Evolutionary conservation across 1,140 invertebrate genomes (phyloP).

Genomic region (Wiebesia pumilae): DNA sequence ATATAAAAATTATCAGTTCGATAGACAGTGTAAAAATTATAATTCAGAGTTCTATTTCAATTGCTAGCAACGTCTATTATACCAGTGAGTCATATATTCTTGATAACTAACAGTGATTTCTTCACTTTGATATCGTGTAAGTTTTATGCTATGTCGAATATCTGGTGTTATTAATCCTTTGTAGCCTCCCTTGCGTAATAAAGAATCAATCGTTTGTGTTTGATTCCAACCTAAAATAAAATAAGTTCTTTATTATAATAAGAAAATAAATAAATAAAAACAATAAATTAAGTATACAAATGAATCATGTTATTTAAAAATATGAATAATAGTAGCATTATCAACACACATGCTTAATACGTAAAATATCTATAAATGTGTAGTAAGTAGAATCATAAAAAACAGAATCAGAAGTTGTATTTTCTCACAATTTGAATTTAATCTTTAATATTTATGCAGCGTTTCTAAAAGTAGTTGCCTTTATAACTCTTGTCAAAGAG

Average conservation of each 20-base stretch:
- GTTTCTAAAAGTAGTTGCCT: too few species aligned
- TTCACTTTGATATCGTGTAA: slow-evolving; percentile 96
- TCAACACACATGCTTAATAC: too few species aligned
- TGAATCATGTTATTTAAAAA: too few species aligned
- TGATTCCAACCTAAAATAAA: slow-evolving; percentile 92
- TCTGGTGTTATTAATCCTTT: slow-evolving; percentile 93
- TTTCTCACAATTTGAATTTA: too few species aligned
- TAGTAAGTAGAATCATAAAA: too few species aligned
- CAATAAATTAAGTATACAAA: too few species aligned
- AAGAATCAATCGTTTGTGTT: slow-evolving; percentile 97
- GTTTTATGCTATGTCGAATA: slow-evolving; percentile 89
- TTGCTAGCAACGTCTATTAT: slow-evolving; percentile 78
- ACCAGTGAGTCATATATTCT: slow-evolving; percentile 84
- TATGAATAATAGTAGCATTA: too few species aligned
- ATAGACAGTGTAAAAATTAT: background rate
- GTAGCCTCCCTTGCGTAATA: slow-evolving; percentile 97
- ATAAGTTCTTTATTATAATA: background rate
- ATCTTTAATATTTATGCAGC: too few species aligned
- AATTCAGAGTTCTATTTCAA: slow-evolving; percentile 31
- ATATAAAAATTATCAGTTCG: background rate
- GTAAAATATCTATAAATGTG: too few species aligned
- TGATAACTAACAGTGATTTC: slow-evolving; percentile 89
- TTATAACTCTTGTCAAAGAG: too few species aligned
- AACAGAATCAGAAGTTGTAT: too few species aligned
- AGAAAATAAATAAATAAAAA: background rate